Percentiles rank a stretch among this genome's conserved stretches.
phyloP scores from a whole-genome alignment of 2,888 invertebrate genomes.

The Polymixis flavicincta region DNA sequence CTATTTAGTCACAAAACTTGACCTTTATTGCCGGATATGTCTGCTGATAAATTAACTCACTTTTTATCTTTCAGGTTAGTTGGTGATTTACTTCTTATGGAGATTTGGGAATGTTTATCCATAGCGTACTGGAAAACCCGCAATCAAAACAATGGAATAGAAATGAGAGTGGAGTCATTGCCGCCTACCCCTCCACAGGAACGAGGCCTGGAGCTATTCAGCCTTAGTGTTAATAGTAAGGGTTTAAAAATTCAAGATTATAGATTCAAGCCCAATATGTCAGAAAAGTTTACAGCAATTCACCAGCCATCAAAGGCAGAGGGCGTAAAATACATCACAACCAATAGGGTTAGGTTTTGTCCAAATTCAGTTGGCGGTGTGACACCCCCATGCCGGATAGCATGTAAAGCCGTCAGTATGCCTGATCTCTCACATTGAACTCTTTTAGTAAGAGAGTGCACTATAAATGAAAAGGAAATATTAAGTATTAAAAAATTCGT shows the following conservation, averaged over 20 bases:
- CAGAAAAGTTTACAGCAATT: constrained; percentile 2
- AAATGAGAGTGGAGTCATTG: constrained; percentile 81
- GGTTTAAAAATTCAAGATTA: not conserved
- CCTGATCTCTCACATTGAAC: no score
- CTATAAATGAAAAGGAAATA: no score
- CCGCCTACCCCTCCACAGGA: constrained; percentile 80
- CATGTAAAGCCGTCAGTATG: not conserved
- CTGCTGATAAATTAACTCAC: not conserved
- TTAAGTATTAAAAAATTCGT: no score
- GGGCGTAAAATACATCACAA: not conserved
- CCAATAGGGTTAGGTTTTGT: not conserved
- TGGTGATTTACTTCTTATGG: constrained; percentile 91
- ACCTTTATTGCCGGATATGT: not conserved
- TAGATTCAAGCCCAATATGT: not conserved
- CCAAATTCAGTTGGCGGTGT: not conserved
- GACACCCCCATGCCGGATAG: not conserved
- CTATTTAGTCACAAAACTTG: not conserved
- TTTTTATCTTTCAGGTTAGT: constrained; percentile 81
- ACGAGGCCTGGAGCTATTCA: constrained; percentile 77
- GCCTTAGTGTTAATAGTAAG: constrained; percentile 82
- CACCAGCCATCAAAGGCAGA: not conserved
- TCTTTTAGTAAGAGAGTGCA: no score
- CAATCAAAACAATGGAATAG: constrained; percentile 68
- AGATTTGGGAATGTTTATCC: constrained; percentile 91
- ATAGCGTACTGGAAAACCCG: constrained; percentile 78